Evolutionary conservation across 2,888 invertebrate genomes (phyloP), one percentile per base, ranked within the genome.

Genomic region (Diaperis boleti): DNA sequence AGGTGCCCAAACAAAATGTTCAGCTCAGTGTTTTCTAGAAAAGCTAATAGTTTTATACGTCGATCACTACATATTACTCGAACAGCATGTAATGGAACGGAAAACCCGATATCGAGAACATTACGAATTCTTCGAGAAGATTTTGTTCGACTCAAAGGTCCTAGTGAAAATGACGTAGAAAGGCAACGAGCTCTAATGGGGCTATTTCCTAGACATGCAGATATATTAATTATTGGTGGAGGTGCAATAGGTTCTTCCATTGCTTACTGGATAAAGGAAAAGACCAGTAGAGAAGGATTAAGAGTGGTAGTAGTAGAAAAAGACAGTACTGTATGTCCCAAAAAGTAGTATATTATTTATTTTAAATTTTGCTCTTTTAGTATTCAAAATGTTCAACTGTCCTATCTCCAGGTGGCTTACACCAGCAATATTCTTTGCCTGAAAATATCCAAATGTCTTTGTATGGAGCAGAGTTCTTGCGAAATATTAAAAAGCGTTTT

Each of bases 381-480:
- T 94, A 91, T 78, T 81, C 85, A 55, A 82, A 85, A 74, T 85
- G 88, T 7, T 90, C 94, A n/a, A 90, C 91, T 1, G 86, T 88
- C 41, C 79, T 93, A 59, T 93, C 95, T 4, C 87, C 90, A n/a
- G 96, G 96, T 15, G 92, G 92, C 5, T 81, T 99, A 52, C 85
- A 94, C 4, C 97, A 97, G 77, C 98, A 99, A 80, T 98, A 95
- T 82, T 92, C 95, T 0, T 79, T 95, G 6, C 89, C 91, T 59
- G 98, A 99, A 84, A 98, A 98, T 82, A 91, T 99, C 54, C 85
- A 92, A 76, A 91, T 99, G 87, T 92, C 97, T 0, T 81, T 95
- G 67, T 96, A 87, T 80, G 91, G 93, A 14, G 89, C 94, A 3
- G 94, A 98, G 52, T 99, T 98, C 82, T 80, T 99, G 55, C 85